Base-by-base conservation (phyloP, 1,140 invertebrate species). In the Lanistes nyassanus region DNA sequence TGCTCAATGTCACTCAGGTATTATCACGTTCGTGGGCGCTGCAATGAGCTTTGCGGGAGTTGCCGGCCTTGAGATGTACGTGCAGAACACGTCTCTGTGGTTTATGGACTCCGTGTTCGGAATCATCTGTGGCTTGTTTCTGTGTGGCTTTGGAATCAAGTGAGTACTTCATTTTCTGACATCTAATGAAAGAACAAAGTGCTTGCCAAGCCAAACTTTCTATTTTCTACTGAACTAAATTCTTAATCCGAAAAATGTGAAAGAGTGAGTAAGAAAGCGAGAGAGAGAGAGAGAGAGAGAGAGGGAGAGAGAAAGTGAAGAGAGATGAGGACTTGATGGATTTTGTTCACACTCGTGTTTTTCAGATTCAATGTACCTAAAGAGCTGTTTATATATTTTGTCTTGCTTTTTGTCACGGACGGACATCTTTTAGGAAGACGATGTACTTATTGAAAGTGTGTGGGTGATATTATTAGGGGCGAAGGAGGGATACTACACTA, bases 31-130 rank as follows among this genome's bases (percentile, higher is more conserved):
- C 51, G 76, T 78, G 23, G 76, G 75, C 2, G 67, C 79, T 11
- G 75, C 70, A 3, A 53, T 77, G 39, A 76, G 75, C 29, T 75
- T 79, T n/a, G 77, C 73, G 1, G 71, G 68, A 11, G 65, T 78
- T 23, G 74, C 75, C 3, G 71, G 76, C 16, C 51, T 81, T 26
- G 66, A 76, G 72, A 53, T 78, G 23, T 76, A 73, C 51, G 74
- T 76, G 3, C 53, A 76, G 19, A 51, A 75, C 75, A 76, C 64
- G 6, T 9, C 72, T 13, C 65, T 71, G 23, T 79, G 79, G 77
- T 75, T 58, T 64, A 29, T 78, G 55, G 76, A 81, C 56, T 77
- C 79, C 23, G 68, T 81, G 5, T 78, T 81, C 53, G 77, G 77
- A 13, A 74, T 79, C n/a, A 23, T 75, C 65, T 77, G 77, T 51